Percentiles rank a stretch among this genome's conserved stretches.
Evolutionary conservation across 1,140 invertebrate species (phyloP).

Genomic region (Berghia stephanieae): DNA sequence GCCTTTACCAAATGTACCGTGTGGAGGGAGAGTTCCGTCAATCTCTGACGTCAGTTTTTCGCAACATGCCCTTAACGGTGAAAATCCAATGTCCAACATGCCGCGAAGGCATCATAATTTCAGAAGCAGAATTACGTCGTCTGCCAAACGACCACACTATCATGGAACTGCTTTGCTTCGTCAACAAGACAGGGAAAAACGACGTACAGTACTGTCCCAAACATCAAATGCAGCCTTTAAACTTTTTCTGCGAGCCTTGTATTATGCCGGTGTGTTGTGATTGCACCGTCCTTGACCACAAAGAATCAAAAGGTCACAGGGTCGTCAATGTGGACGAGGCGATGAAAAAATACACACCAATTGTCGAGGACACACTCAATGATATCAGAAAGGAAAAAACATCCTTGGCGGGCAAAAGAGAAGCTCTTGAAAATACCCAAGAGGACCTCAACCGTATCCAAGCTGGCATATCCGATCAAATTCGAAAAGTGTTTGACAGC

Average conservation of each 20-base stretch:
- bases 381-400: constrained; percentile 48
- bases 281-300: constrained; percentile 63
- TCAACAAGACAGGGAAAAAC: constrained; percentile 48
- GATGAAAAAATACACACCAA: constrained; percentile 57
- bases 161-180: constrained; percentile 53
- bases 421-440: constrained; percentile 47
- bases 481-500: constrained; percentile 55
- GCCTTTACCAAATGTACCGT: constrained; percentile 68
- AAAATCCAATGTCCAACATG: constrained; percentile 78
- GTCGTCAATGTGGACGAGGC: constrained; percentile 61
- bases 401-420: constrained; percentile 44
- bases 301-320: constrained; percentile 56
- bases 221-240: constrained; percentile 60
- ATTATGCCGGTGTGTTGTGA: constrained; percentile 60
- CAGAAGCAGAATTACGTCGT: constrained; percentile 66
- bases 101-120: constrained; percentile 91
- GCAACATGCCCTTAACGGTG: constrained; percentile 57
- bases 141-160: constrained; percentile 61
- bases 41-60: constrained; percentile 56
- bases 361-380: constrained; percentile 52
- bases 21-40: constrained; percentile 61
- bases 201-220: constrained; percentile 58
- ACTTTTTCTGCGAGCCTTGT: constrained; percentile 64
- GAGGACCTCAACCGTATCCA: constrained; percentile 56
- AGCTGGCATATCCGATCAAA: constrained; percentile 48